Evolutionary conservation across 2,113 vertebrate genomes (phyloP).

Genomic region (Clinocottus analis): DNA sequence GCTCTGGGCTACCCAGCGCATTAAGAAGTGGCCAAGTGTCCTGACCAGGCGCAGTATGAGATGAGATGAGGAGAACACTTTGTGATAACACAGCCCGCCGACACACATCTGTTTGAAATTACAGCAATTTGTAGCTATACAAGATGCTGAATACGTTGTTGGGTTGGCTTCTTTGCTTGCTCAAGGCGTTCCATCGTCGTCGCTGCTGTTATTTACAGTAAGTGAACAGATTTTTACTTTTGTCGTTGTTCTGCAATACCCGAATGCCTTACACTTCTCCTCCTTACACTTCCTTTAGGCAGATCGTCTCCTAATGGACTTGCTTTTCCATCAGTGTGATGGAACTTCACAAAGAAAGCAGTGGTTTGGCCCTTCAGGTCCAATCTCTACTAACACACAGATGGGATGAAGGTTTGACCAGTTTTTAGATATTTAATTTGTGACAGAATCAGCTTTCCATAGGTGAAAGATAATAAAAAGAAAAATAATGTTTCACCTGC

Average conservation of each 20-base stretch:
- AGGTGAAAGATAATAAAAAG: background rate
- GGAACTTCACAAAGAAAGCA: background rate
- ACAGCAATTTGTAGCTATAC: no score
- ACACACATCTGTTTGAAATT: no score
- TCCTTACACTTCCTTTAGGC: slow-evolving; percentile 1
- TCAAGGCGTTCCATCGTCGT: background rate
- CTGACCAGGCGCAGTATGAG: no score
- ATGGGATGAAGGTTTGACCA: slow-evolving; percentile 30
- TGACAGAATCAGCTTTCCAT: background rate
- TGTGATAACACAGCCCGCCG: no score
- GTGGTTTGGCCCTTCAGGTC: background rate
- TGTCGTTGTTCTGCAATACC: slow-evolving; percentile 6
- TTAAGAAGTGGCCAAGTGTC: no score
- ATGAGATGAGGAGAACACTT: no score
- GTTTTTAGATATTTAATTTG: background rate
- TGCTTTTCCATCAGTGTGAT: slow-evolving; percentile 13
- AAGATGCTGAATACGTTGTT: no score
- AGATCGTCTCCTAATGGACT: background rate
- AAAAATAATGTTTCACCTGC: background rate
- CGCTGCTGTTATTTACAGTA: background rate
- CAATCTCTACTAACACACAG: slow-evolving; percentile 20
- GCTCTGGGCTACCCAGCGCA: no score
- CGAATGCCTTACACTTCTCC: background rate
- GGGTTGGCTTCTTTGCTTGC: no score
- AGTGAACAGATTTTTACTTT: background rate